A percentile compares a stretch with the other conserved stretches of the same genome.
Evolutionary conservation across 2,888 invertebrate species (phyloP).

Genomic region (Bellardia pandia): DNA sequence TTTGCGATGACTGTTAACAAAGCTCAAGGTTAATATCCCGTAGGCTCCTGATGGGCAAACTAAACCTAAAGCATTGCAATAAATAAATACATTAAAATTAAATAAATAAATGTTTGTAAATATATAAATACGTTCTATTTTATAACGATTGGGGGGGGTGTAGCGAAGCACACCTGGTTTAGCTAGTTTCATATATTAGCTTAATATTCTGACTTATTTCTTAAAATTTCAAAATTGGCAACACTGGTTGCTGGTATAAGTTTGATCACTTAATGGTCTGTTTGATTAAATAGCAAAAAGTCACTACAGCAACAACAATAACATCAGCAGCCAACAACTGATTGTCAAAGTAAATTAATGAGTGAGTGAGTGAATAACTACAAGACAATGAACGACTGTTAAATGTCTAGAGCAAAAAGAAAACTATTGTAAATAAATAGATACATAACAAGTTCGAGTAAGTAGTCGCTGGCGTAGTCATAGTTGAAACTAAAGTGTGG

Average conservation of each 20-base stretch:
- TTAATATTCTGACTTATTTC: too few relatives aligned
- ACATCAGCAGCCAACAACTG: not conserved
- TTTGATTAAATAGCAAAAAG: constrained; percentile 5
- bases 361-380: not conserved
- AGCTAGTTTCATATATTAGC: too few relatives aligned
- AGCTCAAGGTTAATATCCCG: too few relatives aligned
- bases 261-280: not conserved
- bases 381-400: constrained; percentile 33
- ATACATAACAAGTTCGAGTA: not conserved
- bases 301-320: not conserved
- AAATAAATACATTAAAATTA: too few relatives aligned
- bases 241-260: not conserved
- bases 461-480: not conserved
- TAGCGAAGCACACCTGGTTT: too few relatives aligned
- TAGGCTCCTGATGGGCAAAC: too few relatives aligned
- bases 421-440: not conserved
- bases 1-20: too few relatives aligned
- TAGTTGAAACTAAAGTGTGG: not conserved
- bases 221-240: too few relatives aligned
- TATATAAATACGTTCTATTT: too few relatives aligned
- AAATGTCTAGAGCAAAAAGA: constrained; percentile 34
- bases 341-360: constrained; percentile 17
- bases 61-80: too few relatives aligned
- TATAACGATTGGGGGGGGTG: too few relatives aligned
- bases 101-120: too few relatives aligned